Percentiles rank a stretch among this genome's conserved stretches.
Evolutionary conservation across 2,888 invertebrate genomes (phyloP).

Genomic region (Chaetoderma sp.): DNA sequence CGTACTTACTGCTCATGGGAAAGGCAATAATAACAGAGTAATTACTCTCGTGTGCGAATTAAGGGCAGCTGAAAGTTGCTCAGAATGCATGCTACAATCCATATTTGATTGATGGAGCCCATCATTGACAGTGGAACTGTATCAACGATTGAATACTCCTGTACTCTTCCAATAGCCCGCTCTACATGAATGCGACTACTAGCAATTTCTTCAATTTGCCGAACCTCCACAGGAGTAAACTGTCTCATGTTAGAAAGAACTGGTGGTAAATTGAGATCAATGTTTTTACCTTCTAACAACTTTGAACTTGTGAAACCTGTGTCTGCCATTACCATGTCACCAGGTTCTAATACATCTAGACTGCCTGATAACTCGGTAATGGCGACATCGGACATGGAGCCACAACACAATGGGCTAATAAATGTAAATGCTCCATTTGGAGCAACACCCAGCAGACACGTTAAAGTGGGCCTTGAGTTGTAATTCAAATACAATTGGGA

Average conservation of each 20-base stretch:
- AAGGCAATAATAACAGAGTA: too few species aligned
- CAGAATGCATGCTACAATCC: too few species aligned
- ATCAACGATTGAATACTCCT: background rate
- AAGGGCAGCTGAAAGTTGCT: too few species aligned
- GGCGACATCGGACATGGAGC: conserved; percentile 23
- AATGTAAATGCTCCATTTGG: conserved; percentile 27
- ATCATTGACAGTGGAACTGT: too few species aligned
- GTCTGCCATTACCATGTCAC: conserved; percentile 34
- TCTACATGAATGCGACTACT: background rate
- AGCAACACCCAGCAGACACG: conserved; percentile 24
- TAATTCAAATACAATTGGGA: conserved; percentile 33
- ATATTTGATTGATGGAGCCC: too few species aligned
- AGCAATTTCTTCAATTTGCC: too few species aligned
- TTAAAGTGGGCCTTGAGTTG: conserved; percentile 28
- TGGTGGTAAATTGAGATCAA: conserved; percentile 22
- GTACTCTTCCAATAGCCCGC: background rate
- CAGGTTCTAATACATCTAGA: conserved; percentile 21
- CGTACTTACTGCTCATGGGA: too few species aligned
- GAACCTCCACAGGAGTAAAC: too few species aligned
- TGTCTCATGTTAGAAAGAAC: too few species aligned
- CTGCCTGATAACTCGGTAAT: conserved; percentile 21
- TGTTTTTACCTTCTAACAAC: conserved; percentile 5
- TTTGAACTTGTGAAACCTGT: conserved; percentile 30
- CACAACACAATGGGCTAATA: conserved; percentile 27
- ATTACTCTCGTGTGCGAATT: too few species aligned